Conservation (phyloP, 2,888 invertebrate species). For the Eupeodes latifasciatus region DNA sequence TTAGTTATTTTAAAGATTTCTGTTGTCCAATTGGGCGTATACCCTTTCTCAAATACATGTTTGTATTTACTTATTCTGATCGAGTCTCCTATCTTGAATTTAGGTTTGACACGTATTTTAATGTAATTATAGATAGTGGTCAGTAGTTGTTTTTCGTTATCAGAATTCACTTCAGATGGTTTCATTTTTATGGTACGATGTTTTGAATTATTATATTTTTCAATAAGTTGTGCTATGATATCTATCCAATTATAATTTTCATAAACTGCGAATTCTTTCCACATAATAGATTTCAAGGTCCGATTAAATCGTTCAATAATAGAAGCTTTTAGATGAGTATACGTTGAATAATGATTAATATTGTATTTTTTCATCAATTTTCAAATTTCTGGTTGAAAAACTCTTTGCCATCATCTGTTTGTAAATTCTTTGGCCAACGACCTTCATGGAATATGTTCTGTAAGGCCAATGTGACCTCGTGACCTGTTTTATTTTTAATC, state of each 20-base stretch:
- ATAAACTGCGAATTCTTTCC: background rate
- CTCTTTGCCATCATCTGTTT: too few species aligned
- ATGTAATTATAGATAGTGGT: background rate
- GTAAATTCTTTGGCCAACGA: too few species aligned
- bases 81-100: slow-evolving; percentile 15
- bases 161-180: too few species aligned
- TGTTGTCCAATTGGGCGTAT: too few species aligned
- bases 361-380: background rate
- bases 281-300: background rate
- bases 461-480: too few species aligned
- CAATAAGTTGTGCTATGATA: slow-evolving; percentile 5
- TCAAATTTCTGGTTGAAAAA: background rate
- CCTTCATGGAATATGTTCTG: too few species aligned
- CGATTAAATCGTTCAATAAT: slow-evolving; percentile 12
- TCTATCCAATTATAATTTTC: background rate
- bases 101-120: slow-evolving; percentile 15
- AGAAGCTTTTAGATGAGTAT: background rate
- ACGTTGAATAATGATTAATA: slow-evolving; percentile 8
- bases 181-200: too few species aligned
- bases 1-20: too few species aligned
- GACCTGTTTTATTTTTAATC: too few species aligned
- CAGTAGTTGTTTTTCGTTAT: slow-evolving; percentile 19
- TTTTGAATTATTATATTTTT: slow-evolving; percentile 1
- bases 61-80: slow-evolving; percentile 53
- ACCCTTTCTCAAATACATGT: background rate